Evolutionary conservation across 2,113 vertebrate genomes (phyloP).

Genomic region (Tenrec ecaudatus): DNA sequence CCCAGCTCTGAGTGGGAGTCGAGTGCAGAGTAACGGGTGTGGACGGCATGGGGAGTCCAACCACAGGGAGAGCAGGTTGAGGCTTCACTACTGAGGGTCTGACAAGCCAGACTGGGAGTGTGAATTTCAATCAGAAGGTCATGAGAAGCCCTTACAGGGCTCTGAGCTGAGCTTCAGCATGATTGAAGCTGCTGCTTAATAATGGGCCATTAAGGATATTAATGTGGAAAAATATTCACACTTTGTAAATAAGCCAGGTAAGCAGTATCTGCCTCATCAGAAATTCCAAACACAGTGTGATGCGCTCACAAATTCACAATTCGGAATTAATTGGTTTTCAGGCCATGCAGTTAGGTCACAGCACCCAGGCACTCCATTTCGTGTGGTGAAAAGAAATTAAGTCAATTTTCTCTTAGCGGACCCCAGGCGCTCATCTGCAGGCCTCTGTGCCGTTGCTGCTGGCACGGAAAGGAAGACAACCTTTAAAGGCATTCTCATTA

Average conservation of each 20-base stretch:
- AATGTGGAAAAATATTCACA: constrained; percentile 68
- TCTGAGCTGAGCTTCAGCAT: not conserved
- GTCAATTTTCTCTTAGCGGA: constrained; percentile 73
- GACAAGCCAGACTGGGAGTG: not conserved
- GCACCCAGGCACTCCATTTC: constrained; percentile 80
- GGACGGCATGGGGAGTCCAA: accelerated
- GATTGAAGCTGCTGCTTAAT: constrained; percentile 22
- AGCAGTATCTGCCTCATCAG: constrained; percentile 68
- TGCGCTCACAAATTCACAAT: constrained; percentile 80
- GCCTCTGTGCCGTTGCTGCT: not conserved
- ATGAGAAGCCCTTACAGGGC: accelerated
- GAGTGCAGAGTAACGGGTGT: no score
- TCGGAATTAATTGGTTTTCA: constrained; percentile 84
- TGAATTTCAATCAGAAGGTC: not conserved
- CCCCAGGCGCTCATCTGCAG: constrained; percentile 58
- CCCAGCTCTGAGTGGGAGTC: not conserved
- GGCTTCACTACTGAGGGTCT: no score
- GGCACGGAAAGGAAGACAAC: constrained; percentile 60
- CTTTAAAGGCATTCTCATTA: constrained; percentile 83
- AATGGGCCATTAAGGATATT: constrained; percentile 70
- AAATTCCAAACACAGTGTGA: constrained; percentile 77
- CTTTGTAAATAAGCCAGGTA: constrained; percentile 79
- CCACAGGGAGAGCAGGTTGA: not conserved
- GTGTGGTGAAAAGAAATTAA: constrained; percentile 83
- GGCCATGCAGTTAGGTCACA: constrained; percentile 80